Evolutionary conservation across 2,888 invertebrate genomes (phyloP), one percentile per base, ranked within the genome.

Genomic region (Troides oblongomaculatus): DNA sequence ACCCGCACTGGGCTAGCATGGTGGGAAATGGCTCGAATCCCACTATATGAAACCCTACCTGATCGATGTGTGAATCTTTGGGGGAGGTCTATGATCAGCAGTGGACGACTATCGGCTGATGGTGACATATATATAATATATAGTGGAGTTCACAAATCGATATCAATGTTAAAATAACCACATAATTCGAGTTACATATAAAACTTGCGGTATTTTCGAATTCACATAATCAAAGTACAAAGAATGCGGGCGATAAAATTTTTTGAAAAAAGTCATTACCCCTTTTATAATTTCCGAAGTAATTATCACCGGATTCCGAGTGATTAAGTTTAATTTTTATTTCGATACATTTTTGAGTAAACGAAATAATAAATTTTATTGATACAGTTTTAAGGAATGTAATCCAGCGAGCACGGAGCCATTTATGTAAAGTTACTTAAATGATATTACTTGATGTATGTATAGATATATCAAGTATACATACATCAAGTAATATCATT

Each of bases 181-280:
- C 25, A 30, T 23, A 58, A 25, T 58, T 2, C 57, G 57, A 58
- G 2, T n/a, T 58, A n/a, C 57, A 36, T 60, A 17, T 60, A 60
- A 60, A 30, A 60, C 4, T 57, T 57, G 43, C 68, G 25, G 63
- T 60, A 64, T 68, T 68, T 68, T 56, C 17, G 58, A 50, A 18
- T 10, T 36, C 39, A 3, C 30, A 58, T 56, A 63, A 68, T 60
- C 60, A 46, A 68, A 53, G 21, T 8, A 21, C 39, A 64, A 64
- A 50, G 53, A 53, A 18, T 17, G 18, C 25, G 8, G 12, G 53
- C n/a, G 59, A 64, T 68, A 60, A 68, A 64, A 74, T 73, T 68
- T 64, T 68, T 50, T 36, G 59, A 53, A 68, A 79, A 78, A 79
- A 74, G 6, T 3, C n/a, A 56, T 17, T 56, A n/a, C 75, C 71